phyloP scores from a whole-genome alignment of 2,113 vertebrate genomes.

The Coreoperca whiteheadi region DNA sequence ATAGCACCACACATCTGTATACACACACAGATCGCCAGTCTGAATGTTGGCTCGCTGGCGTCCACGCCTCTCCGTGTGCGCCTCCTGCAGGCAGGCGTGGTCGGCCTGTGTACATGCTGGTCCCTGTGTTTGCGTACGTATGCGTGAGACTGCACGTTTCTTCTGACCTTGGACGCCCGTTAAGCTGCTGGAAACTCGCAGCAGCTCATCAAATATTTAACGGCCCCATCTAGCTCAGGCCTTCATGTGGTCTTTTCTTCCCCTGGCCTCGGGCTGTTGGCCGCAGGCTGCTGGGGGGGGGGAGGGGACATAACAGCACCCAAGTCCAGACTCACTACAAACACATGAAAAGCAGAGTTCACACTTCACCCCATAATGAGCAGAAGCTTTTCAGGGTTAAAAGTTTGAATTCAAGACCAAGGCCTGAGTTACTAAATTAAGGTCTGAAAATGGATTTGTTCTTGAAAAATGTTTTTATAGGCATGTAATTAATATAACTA shows the following conservation, averaged over 20 bases:
- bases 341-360: conserved; percentile 5
- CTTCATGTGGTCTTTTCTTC: conserved; percentile 60
- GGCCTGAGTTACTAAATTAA: background rate
- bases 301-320: conserved; percentile 29
- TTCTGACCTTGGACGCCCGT: conserved; percentile 66
- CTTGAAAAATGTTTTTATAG: background rate
- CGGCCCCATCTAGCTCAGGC: conserved; percentile 68
- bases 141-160: conserved; percentile 30
- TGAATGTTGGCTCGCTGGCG: background rate
- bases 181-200: conserved; percentile 61
- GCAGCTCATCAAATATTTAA: conserved; percentile 79
- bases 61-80: background rate
- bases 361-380: background rate
- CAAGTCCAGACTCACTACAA: background rate
- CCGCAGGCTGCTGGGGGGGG: conserved; percentile 25
- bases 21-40: background rate
- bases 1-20: background rate
- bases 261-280: conserved; percentile 38
- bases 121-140: background rate
- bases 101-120: background rate
- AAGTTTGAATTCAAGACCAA: background rate
- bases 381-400: background rate
- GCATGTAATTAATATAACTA: background rate
- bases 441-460: background rate
- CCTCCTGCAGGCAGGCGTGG: background rate